phyloP scores from a whole-genome alignment of 23 tunicate genomes.

The Oikopleura vanhoeffeni region DNA sequence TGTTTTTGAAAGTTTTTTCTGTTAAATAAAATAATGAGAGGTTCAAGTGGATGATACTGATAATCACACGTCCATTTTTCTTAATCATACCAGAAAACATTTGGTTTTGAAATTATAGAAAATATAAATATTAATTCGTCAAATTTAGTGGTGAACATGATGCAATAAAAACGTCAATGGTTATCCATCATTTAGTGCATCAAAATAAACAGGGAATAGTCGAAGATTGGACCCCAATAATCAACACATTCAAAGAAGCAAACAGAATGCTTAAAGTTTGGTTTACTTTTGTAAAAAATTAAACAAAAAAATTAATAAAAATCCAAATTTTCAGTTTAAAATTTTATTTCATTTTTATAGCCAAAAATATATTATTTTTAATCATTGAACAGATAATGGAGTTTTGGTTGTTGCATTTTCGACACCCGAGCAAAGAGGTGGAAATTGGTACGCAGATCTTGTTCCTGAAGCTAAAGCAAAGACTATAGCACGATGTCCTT shows the following conservation, averaged over 20 bases:
- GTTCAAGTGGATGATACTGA: too few relatives aligned
- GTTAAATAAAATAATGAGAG: too few relatives aligned
- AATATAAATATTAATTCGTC: too few relatives aligned
- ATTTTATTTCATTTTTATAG: too few relatives aligned
- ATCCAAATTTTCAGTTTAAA: too few relatives aligned
- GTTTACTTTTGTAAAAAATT: too few relatives aligned
- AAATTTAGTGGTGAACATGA: background rate
- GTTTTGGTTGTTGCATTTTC: background rate
- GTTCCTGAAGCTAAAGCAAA: background rate
- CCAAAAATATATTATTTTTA: too few relatives aligned
- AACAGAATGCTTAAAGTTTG: background rate
- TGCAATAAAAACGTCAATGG: background rate
- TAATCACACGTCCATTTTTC: too few relatives aligned
- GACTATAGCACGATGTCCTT: background rate
- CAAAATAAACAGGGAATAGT: background rate
- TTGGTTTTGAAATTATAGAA: background rate
- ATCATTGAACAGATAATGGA: too few relatives aligned
- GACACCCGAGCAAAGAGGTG: background rate
- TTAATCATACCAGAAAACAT: background rate
- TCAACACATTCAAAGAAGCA: background rate
- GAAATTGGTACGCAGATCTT: background rate
- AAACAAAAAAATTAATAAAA: too few relatives aligned
- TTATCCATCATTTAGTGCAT: background rate
- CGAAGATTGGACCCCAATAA: background rate
- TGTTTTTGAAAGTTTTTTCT: too few relatives aligned